Evolutionary conservation across 2,113 vertebrate species (phyloP), one percentile per base, ranked within the genome.

Genomic region (Actenoides hombroni): DNA sequence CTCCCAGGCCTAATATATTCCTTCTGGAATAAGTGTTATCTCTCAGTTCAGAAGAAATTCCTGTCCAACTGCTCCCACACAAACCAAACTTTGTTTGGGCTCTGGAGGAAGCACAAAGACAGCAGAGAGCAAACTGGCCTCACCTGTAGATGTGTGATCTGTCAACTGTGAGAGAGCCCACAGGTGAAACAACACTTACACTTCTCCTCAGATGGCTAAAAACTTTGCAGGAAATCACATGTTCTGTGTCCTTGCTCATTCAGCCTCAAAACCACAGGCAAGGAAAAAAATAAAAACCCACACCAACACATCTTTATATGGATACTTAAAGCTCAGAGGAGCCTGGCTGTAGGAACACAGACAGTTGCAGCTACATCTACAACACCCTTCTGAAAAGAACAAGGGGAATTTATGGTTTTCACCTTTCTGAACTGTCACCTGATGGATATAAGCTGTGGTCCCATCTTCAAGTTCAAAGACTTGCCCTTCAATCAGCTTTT

Each of bases 371-470:
- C 39, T 31, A n/a, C 11, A n/a, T 13, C 53, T 33, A 16, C 59
- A 28, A 46, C 0, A 0, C 53, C 33, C 29, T 75, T 51, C 39
- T 35, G 63, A 48, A 65, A 61, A 83, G 6, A 39, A 73, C 64
- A 35, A 49, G 10, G 24, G 21, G 24, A 63, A 54, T 16, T 25
- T 11, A 49, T 17, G 17, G 11, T 90, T 39, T 97, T 97, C 89
- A 99, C 98, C 98, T 98, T 98, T 98, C 92, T 98, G 97, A 25
- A 98, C 94, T 0, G 95, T 98, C 94, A 99, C 98, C 81, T 98
- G 98, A 48, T 98, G 98, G 82, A 99, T 98, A 54, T 97, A 99
- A 11, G 98, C 98, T 8, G 98, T 98, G 76, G 97, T 98, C n/a
- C 98, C 98, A 51, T 98, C 98, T 94, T 98, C 98, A 12, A 98